Evolutionary conservation across 2,888 invertebrate species (phyloP), one percentile per base, ranked within the genome.

Genomic region (Homarus gammarus): DNA sequence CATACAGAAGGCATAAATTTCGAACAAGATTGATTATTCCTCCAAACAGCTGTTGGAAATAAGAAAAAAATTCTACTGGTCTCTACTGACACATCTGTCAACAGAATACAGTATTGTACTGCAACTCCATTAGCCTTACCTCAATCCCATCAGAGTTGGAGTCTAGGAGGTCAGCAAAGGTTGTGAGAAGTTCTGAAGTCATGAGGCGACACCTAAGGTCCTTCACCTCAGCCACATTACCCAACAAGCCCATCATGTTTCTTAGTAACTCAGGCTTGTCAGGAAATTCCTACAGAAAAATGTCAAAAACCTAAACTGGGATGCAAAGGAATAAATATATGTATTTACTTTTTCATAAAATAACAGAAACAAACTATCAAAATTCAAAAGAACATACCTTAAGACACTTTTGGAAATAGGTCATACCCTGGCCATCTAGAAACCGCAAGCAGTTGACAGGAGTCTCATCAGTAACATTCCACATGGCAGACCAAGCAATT

Each of bases 231-330:
- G 99, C 99, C 10, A 99, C 98, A 94, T 99, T 99, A 8, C 99
- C 99, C 92, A 98, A 94, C 18, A 98, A 94, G 0, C 99, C 99
- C 99, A 99, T 99, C 99, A 99, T 99, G 94, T 99, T 99, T 78
- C 99, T 95, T 77, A 99, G 95, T 70, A 99, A 94, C 93, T 99
- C 98, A 92, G 97, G 97, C 93, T 97, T 97, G 92, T 97, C 96
- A 0, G 97, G 97, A 94, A 98, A 99, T 93, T 95, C 95, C 98
- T 98, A 94, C 36, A 94, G 93, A 56, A 51, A 33, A 33, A 56
- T 31, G 22, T 22, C 10, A 49, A 12, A 40, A 8, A 73, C 15
- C 33, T 31, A 38, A 6, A 73, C 38, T n/a, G 10, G 38, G 73
- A 38, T 38, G 38, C 6, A 73, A 40, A 40, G 0, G 18, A n/a